Percentiles rank a stretch among this genome's conserved stretches.
phyloP scores from a whole-genome alignment of 2,113 vertebrate species.

The Embiotoca jacksoni region DNA sequence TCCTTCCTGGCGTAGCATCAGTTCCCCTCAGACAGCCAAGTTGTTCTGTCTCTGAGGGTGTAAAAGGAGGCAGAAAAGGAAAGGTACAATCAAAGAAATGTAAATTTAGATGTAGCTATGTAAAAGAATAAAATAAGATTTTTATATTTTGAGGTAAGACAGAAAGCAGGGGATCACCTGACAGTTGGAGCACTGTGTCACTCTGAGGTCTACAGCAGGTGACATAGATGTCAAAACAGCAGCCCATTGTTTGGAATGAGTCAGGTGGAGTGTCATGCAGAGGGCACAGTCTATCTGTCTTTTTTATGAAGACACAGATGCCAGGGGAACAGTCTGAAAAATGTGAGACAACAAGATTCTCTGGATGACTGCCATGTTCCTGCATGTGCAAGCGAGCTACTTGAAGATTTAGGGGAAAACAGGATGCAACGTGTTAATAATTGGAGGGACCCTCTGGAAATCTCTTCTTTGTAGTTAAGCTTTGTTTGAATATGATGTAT shows the following conservation, averaged over 20 bases:
- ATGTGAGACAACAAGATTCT: conserved; percentile 55
- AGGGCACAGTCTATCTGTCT: conserved; percentile 36
- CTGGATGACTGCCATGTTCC: conserved; percentile 51
- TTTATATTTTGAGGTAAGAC: conserved; percentile 22
- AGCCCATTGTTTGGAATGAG: conserved; percentile 32
- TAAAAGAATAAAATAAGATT: conserved; percentile 13
- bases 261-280: conserved; percentile 27
- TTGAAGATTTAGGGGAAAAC: conserved; percentile 36
- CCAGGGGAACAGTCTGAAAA: conserved; percentile 41
- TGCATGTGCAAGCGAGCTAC: conserved; percentile 36
- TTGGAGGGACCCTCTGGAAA: conserved; percentile 40
- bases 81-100: conserved; percentile 27
- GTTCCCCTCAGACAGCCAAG: conserved; percentile 1
- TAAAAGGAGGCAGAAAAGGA: conserved; percentile 18
- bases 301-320: conserved; percentile 32
- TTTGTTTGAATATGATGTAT: conserved; percentile 51
- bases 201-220: conserved; percentile 27
- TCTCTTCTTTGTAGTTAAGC: conserved; percentile 49
- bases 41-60: background rate
- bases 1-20: background rate
- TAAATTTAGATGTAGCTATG: conserved; percentile 26
- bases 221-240: conserved; percentile 20
- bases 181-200: conserved; percentile 15
- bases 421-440: conserved; percentile 39
- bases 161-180: conserved; percentile 19